Evolutionary conservation across 2,888 invertebrate genomes (phyloP), one percentile per base, ranked within the genome.

Genomic region (Eupithecia centaureata): DNA sequence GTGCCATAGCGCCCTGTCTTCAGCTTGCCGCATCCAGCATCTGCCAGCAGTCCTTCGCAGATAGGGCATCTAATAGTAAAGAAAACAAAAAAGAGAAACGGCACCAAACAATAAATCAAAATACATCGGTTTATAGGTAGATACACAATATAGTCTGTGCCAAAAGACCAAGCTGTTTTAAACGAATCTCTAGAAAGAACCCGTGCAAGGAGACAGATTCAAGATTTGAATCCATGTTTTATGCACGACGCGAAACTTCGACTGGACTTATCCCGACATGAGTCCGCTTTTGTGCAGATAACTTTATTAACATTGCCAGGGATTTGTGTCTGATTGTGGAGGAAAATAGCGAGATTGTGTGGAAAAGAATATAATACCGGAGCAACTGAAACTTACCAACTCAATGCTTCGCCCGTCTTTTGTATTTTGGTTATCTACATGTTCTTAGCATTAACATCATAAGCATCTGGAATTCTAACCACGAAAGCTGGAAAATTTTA

Each of bases 201-300:
- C 67, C 42, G 54, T 64, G n/a, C n/a, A 72, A 65, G 66, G 68
- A 72, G 71, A 68, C 70, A 73, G 72, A 70, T 74, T 73, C 72
- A 73, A 75, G 75, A 74, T 73, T 72, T 71, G 62, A 61, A 70
- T 68, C 67, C 74, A 76, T 76, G 75, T 77, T 75, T 77, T 77
- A 77, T 77, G 75, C 74, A 77, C 73, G 72, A 73, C 74, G 73
- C 71, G 56, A 62, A 66, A 70, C 74, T 70, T 71, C 60, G 72
- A 68, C 71, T 51, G 61, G 68, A 69, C 73, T 73, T 73, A 73
- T 71, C 70, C 71, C 68, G 59, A 72, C 70, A 67, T 65, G 68
- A 68, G 71, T 75, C 73, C 68, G 67, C 52, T 69, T 61, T 63
- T 67, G 62, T 67, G 65, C 59, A 67, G 70, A 57, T 68, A 73